Conservation (phyloP, 35 echinoderm and acorn worm genomes). For the Ophioderma brevispina region DNA sequence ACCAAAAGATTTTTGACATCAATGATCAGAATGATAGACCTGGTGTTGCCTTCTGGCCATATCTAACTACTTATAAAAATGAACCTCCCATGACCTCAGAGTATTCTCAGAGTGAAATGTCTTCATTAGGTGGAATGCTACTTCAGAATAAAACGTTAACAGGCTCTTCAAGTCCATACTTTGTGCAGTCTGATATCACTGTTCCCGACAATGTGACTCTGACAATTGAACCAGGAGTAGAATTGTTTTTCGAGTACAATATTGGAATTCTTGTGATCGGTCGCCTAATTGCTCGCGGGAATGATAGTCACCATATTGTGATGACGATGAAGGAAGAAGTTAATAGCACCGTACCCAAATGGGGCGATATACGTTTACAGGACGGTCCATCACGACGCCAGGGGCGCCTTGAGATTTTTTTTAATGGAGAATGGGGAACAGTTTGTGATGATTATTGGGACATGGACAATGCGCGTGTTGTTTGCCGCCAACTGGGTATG, state of each 20-base stretch:
- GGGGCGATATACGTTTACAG: not conserved
- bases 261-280: not conserved
- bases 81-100: not conserved
- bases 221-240: not conserved
- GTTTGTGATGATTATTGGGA: conserved; percentile 25
- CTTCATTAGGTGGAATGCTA: not conserved
- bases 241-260: not conserved
- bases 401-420: not conserved
- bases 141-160: not conserved
- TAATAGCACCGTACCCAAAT: not conserved
- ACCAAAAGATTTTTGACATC: not conserved
- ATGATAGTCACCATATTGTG: not conserved
- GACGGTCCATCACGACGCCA: not conserved
- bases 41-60: not conserved
- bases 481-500: conserved; percentile 34
- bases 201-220: not conserved
- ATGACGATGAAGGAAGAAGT: not conserved
- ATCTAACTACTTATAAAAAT: not conserved
- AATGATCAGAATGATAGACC: not conserved
- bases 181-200: not conserved
- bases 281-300: not conserved
- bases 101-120: not conserved
- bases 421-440: conserved; percentile 24
- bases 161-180: not conserved
- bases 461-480: not conserved